Evolutionary conservation across 2,113 vertebrate species (phyloP).

Genomic region (Poeciliopsis occidentalis): DNA sequence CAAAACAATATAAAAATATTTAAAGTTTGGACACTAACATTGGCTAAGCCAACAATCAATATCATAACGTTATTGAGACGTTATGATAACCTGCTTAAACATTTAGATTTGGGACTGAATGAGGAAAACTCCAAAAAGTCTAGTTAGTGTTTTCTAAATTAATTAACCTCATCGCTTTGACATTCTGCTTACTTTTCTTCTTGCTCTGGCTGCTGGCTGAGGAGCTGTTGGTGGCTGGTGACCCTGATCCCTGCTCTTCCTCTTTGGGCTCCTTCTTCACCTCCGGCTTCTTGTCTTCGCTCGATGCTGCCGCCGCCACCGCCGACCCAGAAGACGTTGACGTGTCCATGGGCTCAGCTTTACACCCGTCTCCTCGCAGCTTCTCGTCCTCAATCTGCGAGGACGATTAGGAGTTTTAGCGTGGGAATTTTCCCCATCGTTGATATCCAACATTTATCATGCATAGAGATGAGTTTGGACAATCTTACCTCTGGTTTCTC

Average conservation of each 20-base stretch:
- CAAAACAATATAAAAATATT: too few relatives aligned
- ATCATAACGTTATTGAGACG: too few relatives aligned
- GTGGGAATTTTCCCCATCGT: not conserved
- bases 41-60: too few relatives aligned
- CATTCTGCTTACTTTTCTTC: constrained; percentile 88
- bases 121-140: not conserved
- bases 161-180: too few relatives aligned
- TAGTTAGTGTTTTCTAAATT: not conserved
- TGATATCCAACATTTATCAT: not conserved
- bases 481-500: constrained; percentile 86
- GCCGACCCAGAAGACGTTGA: constrained; percentile 43
- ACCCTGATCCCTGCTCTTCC: constrained; percentile 86
- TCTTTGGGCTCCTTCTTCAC: constrained; percentile 89
- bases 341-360: constrained; percentile 88
- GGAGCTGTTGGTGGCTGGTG: constrained; percentile 84
- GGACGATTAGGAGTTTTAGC: not conserved
- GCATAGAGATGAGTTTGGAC: not conserved
- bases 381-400: constrained; percentile 78
- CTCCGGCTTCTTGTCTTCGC: constrained; percentile 88
- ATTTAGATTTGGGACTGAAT: too few relatives aligned
- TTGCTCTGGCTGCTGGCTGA: constrained; percentile 88
- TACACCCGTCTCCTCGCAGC: constrained; percentile 81
- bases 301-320: not conserved
- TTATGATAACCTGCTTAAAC: too few relatives aligned
- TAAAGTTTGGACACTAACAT: too few relatives aligned